phyloP scores from a whole-genome alignment of 1,140 invertebrate genomes.

The silkworm (Bombyx mori) region ASM3026992v2 NC_085128.1:10922001-10922500 shows the following conservation, averaged over 20 bases:
- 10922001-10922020: constrained; percentile 64
- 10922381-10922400: no score
- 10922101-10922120: constrained; percentile 45
- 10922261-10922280: constrained; percentile 10
- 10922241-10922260: constrained; percentile 39
- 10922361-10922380: no score
- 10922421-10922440: no score
- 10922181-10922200: constrained; percentile 69
- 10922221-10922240: constrained; percentile 51
- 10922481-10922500: no score
- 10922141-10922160: constrained; percentile 51
- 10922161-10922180: constrained; percentile 64
- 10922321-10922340: no score
- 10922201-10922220: constrained; percentile 43
- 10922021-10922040: constrained; percentile 63
- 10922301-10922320: no score
- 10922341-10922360: no score
- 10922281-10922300: no score
- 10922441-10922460: no score
- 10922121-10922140: constrained; percentile 59
- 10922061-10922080: constrained; percentile 62
- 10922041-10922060: constrained; percentile 66
- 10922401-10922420: no score
- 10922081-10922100: constrained; percentile 41
- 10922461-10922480: no score